These are phyloP conservation scores for Hippoglossus hippoglossus DNA, from an alignment of 2,797 vertebrate genomes.

Conservation along the genomic window DNA sequence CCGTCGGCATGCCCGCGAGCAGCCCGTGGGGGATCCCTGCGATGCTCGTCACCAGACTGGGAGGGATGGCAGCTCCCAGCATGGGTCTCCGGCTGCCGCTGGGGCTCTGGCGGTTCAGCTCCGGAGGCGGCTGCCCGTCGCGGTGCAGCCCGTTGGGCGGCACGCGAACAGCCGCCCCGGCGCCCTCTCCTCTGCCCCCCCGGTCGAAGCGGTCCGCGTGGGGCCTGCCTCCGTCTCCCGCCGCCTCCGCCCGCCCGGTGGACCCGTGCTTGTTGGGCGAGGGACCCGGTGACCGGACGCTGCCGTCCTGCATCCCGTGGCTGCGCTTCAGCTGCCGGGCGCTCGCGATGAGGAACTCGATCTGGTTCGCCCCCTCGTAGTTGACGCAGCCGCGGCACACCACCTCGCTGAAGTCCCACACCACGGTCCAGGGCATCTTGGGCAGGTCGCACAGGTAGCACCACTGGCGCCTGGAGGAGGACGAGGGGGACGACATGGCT, in stretches of 20 bases:
- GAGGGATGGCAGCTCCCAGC: constrained; percentile 85
- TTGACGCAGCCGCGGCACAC: constrained; percentile 94
- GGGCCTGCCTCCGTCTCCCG: constrained; percentile 75
- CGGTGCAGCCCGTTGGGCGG: constrained; percentile 89
- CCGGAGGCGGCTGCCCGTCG: constrained; percentile 80
- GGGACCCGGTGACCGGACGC: constrained; percentile 87
- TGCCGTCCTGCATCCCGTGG: constrained; percentile 89
- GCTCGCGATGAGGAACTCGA: constrained; percentile 90
- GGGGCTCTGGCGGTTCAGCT: constrained; percentile 86
- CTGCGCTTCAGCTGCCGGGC: constrained; percentile 89
- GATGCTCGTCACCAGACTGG: constrained; percentile 84
- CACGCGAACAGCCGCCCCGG: constrained; percentile 75
- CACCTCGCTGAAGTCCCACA: constrained; percentile 94
- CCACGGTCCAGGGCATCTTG: constrained; percentile 94
- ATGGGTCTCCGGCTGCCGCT: constrained; percentile 84
- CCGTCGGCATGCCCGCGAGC: constrained; percentile 84
- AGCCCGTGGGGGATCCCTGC: constrained; percentile 83
- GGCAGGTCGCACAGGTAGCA: constrained; percentile 94
- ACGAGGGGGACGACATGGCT: constrained; percentile 85
- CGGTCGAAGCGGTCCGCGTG: constrained; percentile 78
- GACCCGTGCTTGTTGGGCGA: constrained; percentile 85
- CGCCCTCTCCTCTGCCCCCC: constrained; percentile 77
- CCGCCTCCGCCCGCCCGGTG: constrained; percentile 64
- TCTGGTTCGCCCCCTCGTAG: constrained; percentile 92
- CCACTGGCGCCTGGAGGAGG: constrained; percentile 90